These are phyloP conservation scores for Kuschelorhynchus macadamiae DNA, from an alignment of 2,888 invertebrate species.

Conservation along the genomic window DNA sequence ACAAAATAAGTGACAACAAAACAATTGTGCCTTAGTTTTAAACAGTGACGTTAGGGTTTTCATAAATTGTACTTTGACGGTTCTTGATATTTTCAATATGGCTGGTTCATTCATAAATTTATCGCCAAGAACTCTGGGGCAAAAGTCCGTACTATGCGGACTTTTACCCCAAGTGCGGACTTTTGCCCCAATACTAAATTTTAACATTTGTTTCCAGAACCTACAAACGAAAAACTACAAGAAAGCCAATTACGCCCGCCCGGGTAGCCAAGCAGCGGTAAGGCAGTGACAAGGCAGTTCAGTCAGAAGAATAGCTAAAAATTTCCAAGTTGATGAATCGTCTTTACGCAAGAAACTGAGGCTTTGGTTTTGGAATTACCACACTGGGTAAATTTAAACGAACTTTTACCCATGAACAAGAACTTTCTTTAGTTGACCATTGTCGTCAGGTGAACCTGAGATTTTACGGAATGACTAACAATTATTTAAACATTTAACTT, in stretches of 20 bases:
- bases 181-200: slow-evolving; percentile 1
- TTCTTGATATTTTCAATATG: no score
- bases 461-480: slow-evolving; percentile 4
- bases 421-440: slow-evolving; percentile 1
- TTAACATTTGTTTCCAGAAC: not conserved
- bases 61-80: no score
- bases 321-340: slow-evolving; percentile 6
- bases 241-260: not conserved
- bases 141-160: no score
- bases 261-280: not conserved
- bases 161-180: not conserved
- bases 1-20: no score
- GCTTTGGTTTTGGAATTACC: slow-evolving; percentile 1
- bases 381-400: not conserved
- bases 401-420: not conserved
- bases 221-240: slow-evolving; percentile 1
- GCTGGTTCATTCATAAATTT: no score
- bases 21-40: no score
- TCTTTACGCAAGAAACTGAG: not conserved
- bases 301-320: not conserved
- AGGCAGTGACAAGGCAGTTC: not conserved
- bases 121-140: no score
- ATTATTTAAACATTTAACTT: not conserved
- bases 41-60: no score
- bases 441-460: slow-evolving; percentile 2